These are phyloP conservation scores for Neosalanx taihuensis DNA, from an alignment of 2,797 vertebrate species.

Conservation along the genomic window DNA sequence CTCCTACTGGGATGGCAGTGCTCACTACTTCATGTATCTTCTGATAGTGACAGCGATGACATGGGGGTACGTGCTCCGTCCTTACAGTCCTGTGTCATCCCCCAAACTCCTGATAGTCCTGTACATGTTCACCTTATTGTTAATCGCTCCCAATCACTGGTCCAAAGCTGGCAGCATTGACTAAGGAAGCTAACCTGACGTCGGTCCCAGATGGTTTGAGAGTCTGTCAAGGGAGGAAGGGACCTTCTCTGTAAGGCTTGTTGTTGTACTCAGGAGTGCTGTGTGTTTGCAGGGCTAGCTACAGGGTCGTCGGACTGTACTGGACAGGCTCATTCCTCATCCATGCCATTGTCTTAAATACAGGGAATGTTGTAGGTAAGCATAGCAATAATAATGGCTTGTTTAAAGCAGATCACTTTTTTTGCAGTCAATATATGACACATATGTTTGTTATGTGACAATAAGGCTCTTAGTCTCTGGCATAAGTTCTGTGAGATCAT, in stretches of 20 bases:
- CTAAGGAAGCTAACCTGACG: too few species aligned
- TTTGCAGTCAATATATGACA: background rate
- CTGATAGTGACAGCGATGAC: conserved; percentile 92
- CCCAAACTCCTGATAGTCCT: too few species aligned
- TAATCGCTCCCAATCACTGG: too few species aligned
- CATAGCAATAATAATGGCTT: conserved; percentile 58
- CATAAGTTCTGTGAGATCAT: background rate
- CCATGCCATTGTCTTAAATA: conserved; percentile 88
- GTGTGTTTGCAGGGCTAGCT: conserved; percentile 80
- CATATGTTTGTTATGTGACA: background rate
- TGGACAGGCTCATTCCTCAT: conserved; percentile 93
- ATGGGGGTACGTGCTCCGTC: conserved; percentile 83
- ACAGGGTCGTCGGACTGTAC: conserved; percentile 89
- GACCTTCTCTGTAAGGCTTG: background rate
- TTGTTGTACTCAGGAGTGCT: conserved; percentile 3
- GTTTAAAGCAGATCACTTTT: conserved; percentile 36
- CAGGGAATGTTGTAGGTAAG: conserved; percentile 93
- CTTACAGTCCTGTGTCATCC: background rate
- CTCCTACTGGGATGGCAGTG: conserved; percentile 93
- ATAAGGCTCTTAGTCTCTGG: background rate
- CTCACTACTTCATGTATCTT: conserved; percentile 93
- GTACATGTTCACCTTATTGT: too few species aligned
- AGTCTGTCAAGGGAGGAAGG: background rate
- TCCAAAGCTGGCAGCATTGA: too few species aligned
- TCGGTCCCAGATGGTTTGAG: too few species aligned